Base-by-base conservation (phyloP, 2,888 invertebrate species). In the Torymus texanus region DNA sequence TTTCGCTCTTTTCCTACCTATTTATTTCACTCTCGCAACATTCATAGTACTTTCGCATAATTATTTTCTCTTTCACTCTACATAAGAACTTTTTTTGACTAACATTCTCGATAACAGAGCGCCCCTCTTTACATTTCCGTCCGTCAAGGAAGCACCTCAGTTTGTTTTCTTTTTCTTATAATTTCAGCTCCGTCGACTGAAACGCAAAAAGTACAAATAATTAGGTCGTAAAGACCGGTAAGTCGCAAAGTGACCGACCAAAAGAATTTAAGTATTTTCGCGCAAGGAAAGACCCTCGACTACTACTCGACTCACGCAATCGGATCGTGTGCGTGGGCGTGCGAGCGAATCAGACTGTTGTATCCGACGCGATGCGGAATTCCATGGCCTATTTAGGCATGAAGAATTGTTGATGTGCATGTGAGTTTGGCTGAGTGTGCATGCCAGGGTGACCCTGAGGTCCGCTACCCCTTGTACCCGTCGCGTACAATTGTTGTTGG, bases 401-500 rank as follows among this genome's bases (percentile, higher is more conserved):
- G 85, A 91, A 91, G 83, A 91, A 91, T 83, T 91, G 91, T 82
- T 91, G 91, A 85, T 91, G 91, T 62, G 89, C 87, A 82, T 91
- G 91, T 59, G 90, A 87, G 81, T 88, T 88, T 29, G 88, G 88
- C 71, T 92, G 88, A 87, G 91, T 88, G 90, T 89, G 91, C 86
- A 89, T 80, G 62, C 91, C 88, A 87, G 91, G 89, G 90, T 89
- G 91, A 85, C 88, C 79, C 81, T 88, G 89, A 13, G 88, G 88
- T 81, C 88, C 87, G 63, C 89, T 89, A 67, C 91, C 92, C 84
- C 95, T 92, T 59, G 95, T 95, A 83, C 94, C 94, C 68, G 97
- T 97, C 82, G 97, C 97, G 91, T 97, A 97, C 84, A 97, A 91
- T 91, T 97, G 97, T 90, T 97, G 97, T 89, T 97, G 97, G 92